Conservation (phyloP, 2,888 invertebrate species). For the Platycheirus rosarum region DNA sequence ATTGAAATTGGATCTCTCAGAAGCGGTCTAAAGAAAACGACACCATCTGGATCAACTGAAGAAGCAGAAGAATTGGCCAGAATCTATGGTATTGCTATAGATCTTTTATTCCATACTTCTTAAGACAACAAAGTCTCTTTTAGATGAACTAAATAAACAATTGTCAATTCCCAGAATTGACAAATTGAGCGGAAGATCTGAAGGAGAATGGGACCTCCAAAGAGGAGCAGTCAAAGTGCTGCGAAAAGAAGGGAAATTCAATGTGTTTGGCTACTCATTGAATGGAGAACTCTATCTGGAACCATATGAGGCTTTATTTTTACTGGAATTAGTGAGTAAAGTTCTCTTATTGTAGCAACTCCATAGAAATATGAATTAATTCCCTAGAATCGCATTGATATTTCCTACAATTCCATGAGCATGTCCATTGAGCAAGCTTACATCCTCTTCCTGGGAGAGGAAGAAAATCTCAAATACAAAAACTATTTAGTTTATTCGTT, state of each 20-base stretch:
- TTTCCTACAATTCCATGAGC: slow-evolving; percentile 77
- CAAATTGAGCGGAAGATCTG: slow-evolving; percentile 77
- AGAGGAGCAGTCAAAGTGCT: slow-evolving; percentile 78
- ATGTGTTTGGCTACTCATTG: slow-evolving; percentile 78
- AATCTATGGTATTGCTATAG: slow-evolving; percentile 76
- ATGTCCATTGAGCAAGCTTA: slow-evolving; percentile 81
- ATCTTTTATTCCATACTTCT: background rate
- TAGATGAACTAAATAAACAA: slow-evolving; percentile 77
- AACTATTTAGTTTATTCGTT: slow-evolving; percentile 80
- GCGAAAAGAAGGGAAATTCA: slow-evolving; percentile 81
- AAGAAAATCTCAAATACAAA: slow-evolving; percentile 76
- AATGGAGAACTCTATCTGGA: slow-evolving; percentile 78
- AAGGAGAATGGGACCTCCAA: slow-evolving; percentile 78
- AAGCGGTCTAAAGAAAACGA: slow-evolving; percentile 78
- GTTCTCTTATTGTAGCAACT: background rate
- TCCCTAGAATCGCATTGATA: slow-evolving; percentile 79
- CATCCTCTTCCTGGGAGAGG: slow-evolving; percentile 78
- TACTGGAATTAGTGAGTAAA: slow-evolving; percentile 79
- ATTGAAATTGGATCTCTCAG: slow-evolving; percentile 73
- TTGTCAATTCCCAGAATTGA: slow-evolving; percentile 79
- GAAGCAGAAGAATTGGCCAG: slow-evolving; percentile 77
- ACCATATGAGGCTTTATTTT: slow-evolving; percentile 79
- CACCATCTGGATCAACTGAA: slow-evolving; percentile 70
- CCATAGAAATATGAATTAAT: background rate
- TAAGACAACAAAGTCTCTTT: background rate